Evolutionary conservation across 2,113 vertebrate species (phyloP), one percentile per base, ranked within the genome.

Genomic region (Hippoglossus stenolepis): DNA sequence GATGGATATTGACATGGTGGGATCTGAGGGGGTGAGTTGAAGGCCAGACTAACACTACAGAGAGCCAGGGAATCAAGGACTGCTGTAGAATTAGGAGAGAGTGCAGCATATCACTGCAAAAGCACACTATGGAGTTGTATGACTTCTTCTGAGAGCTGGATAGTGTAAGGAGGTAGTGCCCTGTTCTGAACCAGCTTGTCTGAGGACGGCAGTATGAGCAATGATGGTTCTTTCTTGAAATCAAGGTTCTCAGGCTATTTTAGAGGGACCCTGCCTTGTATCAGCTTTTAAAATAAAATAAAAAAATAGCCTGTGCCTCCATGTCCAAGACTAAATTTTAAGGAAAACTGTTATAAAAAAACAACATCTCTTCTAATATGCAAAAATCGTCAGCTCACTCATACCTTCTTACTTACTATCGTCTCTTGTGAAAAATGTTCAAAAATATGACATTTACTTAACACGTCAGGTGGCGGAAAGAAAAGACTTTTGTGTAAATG

Each of bases 1-100:
- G 64, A 79, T 76, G 62, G 56, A 26, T 84, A 47, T 57, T 18
- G 75, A 68, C 62, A 45, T 17, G 67, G 26, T 49, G 43, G 63
- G 64, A 66, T 59, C 71, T 3, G 54, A 35, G 14, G 17, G 18
- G 47, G 54, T 3, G 17, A 21, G 82, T 66, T 63, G 54, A 82
- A 73, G 75, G 71, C 28, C 26, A 2, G 73, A 17, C 23, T 58
- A 51, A 73, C 4, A 6, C 60, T 26, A 8, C 1, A 17, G 24
- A 31, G 11, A 82, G 71, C 26, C 28, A 7, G 1, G 5, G 31
- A 31, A 31, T 31, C 31, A 31, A 31, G 31, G 31, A 31, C 28
- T 1, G 18, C 23, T 12, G 11, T 47, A 47, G 21, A 40, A 80
- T 59, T 23, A 64, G 40, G 20, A 28, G 20, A 4, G 58, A 43